phyloP scores from a whole-genome alignment of 2,113 vertebrate genomes.

The Cephalopterus ornatus region DNA sequence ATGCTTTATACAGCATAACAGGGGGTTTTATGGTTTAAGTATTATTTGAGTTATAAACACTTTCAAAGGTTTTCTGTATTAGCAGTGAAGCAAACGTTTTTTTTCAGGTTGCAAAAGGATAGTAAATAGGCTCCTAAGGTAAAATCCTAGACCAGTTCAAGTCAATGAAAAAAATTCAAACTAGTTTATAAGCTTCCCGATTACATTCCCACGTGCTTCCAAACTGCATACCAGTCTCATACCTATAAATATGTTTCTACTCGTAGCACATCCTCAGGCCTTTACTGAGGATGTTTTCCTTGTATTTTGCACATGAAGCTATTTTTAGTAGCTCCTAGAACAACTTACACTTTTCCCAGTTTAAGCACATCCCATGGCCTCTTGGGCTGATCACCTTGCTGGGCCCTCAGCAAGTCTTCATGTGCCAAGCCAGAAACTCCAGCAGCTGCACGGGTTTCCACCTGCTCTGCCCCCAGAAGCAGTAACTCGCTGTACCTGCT shows the following conservation, averaged over 20 bases:
- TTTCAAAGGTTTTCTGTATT: conserved; percentile 28
- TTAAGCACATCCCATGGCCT: neutral
- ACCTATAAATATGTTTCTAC: neutral
- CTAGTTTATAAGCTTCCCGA: neutral
- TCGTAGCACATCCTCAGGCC: neutral
- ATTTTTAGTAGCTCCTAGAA: neutral
- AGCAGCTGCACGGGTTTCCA: neutral
- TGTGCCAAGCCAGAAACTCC: neutral
- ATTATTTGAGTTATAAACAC: conserved; percentile 1
- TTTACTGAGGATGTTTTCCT: neutral
- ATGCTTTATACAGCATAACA: neutral
- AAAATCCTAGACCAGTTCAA: neutral
- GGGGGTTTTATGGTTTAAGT: neutral
- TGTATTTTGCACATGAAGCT: neutral
- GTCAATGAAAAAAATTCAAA: neutral
- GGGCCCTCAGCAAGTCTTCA: neutral
- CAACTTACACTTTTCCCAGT: neutral
- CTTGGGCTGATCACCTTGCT: fast-evolving
- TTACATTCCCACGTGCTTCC: neutral
- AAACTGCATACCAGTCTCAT: neutral
- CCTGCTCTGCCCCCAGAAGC: neutral
- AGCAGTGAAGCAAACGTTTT: neutral
- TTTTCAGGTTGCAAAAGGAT: neutral
- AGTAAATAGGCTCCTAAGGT: neutral
- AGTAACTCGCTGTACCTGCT: neutral